These are phyloP conservation scores for Sylvilagus bachmani DNA, from an alignment of 2,113 vertebrate species.

Conservation along the genomic window DNA sequence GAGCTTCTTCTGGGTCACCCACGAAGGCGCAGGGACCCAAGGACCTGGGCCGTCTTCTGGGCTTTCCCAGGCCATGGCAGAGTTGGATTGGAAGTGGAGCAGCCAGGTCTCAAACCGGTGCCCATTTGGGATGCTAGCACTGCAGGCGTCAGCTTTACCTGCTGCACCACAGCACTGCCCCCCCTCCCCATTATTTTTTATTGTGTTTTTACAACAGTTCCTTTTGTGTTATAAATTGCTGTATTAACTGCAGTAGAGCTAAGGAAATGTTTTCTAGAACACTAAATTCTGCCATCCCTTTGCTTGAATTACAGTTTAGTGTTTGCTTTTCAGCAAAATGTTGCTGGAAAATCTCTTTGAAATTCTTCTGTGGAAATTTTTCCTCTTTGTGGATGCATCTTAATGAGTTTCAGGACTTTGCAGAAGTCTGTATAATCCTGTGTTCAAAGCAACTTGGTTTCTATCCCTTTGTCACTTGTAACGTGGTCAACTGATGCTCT, in stretches of 20 bases:
- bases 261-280: constrained; percentile 38
- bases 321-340: constrained; percentile 47
- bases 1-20: too few species aligned
- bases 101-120: too few species aligned
- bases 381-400: neutral
- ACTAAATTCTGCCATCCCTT: neutral
- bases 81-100: too few species aligned
- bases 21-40: too few species aligned
- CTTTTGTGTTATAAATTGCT: constrained; percentile 40
- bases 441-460: constrained; percentile 42
- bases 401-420: constrained; percentile 53
- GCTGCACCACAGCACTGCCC: too few species aligned
- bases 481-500: neutral
- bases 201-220: constrained; percentile 50
- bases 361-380: constrained; percentile 31
- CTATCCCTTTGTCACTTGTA: constrained; percentile 45
- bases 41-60: too few species aligned
- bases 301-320: constrained; percentile 53
- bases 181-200: neutral
- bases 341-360: constrained; percentile 60
- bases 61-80: too few species aligned
- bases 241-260: neutral
- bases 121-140: too few species aligned
- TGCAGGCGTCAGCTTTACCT: too few species aligned
- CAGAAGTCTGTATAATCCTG: neutral